Evolutionary conservation across 2,888 invertebrate species (phyloP).

Genomic region (Mythimna ferrago): DNA sequence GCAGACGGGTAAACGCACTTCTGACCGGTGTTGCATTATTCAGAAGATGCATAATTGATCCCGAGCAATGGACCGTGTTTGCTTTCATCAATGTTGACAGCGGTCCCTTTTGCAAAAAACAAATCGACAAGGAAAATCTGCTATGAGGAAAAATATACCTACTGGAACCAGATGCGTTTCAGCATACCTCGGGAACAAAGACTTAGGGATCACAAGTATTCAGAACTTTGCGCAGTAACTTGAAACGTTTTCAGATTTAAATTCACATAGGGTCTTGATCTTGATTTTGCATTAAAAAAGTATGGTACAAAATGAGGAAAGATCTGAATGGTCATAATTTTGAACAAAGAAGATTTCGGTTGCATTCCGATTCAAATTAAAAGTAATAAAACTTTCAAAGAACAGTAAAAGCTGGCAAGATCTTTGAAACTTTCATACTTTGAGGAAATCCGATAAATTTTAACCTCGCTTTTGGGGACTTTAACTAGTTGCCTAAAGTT

Average conservation of each 20-base stretch:
- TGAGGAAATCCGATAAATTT: conserved; percentile 14
- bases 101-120: conserved; percentile 64
- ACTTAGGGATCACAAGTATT: background rate
- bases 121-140: conserved; percentile 51
- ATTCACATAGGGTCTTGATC: background rate
- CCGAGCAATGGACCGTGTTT: conserved; percentile 60
- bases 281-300: background rate
- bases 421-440: conserved; percentile 3
- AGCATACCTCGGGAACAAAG: conserved; percentile 12
- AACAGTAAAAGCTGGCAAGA: background rate
- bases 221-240: background rate
- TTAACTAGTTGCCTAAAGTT: conserved; percentile 48
- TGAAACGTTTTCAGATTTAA: background rate
- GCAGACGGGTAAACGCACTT: conserved; percentile 86
- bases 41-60: conserved; percentile 81
- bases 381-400: background rate
- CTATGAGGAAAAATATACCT: conserved; percentile 50
- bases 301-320: background rate
- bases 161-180: conserved; percentile 4
- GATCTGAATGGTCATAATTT: background rate
- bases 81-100: conserved; percentile 61
- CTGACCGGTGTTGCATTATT: conserved; percentile 78
- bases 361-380: conserved; percentile 8
- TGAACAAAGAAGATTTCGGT: conserved; percentile 8
- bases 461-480: conserved; percentile 23